Evolutionary conservation across 1,140 invertebrate species (phyloP), one percentile per base, ranked within the genome.

Genomic region (Neotoxoptera formosana): DNA sequence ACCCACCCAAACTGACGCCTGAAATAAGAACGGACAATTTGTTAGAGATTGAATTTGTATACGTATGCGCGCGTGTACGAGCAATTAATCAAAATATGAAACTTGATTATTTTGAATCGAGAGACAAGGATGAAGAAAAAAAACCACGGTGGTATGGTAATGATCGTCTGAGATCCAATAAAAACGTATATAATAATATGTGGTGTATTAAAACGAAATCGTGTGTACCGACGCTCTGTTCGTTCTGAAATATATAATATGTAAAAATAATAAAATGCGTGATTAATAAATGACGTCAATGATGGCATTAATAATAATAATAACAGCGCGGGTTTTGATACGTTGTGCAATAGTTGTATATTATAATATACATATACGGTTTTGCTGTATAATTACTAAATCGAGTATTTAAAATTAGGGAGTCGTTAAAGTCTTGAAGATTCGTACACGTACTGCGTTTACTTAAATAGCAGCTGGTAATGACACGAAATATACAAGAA

Each of bases 51-150:
- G 88, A 60, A 60, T 89, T 48, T 45, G 47, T 88, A n/a, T n/a
- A 90, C n/a, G 30, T 48, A 41, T 45, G 45, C 30, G 36, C 30
- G 36, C 60, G 30, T 34, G 36, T 21, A n/a, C 56, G 89, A 67
- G 89, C 89, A 67, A 90, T 90, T 90, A 90, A 90, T 90, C 89
- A 89, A 51, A 53, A 89, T n/a, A 60, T 41, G 88, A 90, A 90
- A 90, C 53, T 90, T 21, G 53, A 90, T 90, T 90, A 90, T 67
- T 90, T 90, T 2, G 89, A 90, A 90, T 90, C 53, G 88, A 89
- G 48, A 89, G 34, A 53, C 45, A 30, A 48, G 45, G 86, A 36
- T 53, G 41, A 36, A 89, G n/a, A 53, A 89, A 36, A 20, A 53
- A 20, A 88, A n/a, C n/a, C 87, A 36, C 87, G n/a, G 87, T 34